Conservation (phyloP, 2,888 invertebrate genomes). For the Plebejus anna region DNA sequence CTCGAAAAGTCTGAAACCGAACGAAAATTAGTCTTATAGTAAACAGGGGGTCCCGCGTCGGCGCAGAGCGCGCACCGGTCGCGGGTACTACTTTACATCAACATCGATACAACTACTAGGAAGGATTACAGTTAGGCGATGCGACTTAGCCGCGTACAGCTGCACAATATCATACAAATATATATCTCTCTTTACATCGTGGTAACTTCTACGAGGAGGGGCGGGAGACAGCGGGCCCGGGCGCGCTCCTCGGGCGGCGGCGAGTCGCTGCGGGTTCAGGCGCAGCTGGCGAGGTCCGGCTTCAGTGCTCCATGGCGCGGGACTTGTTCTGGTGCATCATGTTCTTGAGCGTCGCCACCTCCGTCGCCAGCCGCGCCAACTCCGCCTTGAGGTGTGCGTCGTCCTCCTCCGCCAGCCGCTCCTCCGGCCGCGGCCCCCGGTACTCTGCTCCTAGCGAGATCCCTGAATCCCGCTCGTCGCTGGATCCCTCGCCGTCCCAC, state of each 20-base stretch:
- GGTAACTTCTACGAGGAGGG: slow-evolving; percentile 71
- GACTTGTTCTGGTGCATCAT: slow-evolving; percentile 84
- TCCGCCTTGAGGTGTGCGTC: slow-evolving; percentile 91
- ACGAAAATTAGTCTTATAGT: slow-evolving; percentile 57
- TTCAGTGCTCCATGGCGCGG: slow-evolving; percentile 73
- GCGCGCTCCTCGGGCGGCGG: slow-evolving; percentile 43
- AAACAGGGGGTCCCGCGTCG: slow-evolving; percentile 50
- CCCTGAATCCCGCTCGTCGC: slow-evolving; percentile 94
- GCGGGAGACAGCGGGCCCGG: slow-evolving; percentile 61
- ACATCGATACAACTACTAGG: slow-evolving; percentile 71
- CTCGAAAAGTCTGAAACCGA: slow-evolving; percentile 77
- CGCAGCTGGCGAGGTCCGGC: slow-evolving; percentile 50
- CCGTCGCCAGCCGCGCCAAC: slow-evolving; percentile 92
- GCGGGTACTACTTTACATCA: background rate
- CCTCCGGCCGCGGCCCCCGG: slow-evolving; percentile 66
- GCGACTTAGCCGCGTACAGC: slow-evolving; percentile 72
- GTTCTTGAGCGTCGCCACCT: slow-evolving; percentile 93
- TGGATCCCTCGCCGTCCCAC: slow-evolving; percentile 94
- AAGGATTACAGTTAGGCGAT: slow-evolving; percentile 69
- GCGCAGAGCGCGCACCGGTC: slow-evolving; percentile 35
- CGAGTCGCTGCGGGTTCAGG: slow-evolving; percentile 36
- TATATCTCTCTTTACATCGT: slow-evolving; percentile 72
- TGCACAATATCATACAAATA: slow-evolving; percentile 71
- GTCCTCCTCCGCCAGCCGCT: slow-evolving; percentile 76
- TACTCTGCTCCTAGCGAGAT: slow-evolving; percentile 89